Conservation (phyloP, 2,888 invertebrate genomes). For the Zygogramma bicolorata region DNA sequence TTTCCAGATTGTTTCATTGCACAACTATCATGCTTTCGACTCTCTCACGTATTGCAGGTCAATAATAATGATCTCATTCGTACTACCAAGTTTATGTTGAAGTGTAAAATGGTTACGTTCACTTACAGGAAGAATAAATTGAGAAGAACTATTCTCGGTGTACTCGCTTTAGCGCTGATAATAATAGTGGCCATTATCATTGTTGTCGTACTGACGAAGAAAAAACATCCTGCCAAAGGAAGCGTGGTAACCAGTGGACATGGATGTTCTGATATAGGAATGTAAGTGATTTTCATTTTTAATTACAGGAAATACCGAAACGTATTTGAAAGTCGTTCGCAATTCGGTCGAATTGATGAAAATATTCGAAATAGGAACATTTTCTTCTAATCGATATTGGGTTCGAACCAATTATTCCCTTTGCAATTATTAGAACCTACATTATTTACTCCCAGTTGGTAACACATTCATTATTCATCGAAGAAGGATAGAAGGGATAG, state of each 20-base stretch:
- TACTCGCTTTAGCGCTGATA: neutral
- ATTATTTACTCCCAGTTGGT: too few species aligned
- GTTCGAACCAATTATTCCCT: too few species aligned
- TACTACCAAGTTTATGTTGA: neutral
- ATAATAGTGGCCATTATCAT: slow-evolving; percentile 8
- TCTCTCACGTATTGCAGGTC: neutral
- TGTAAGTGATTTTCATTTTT: slow-evolving; percentile 35
- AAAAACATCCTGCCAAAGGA: slow-evolving; percentile 25
- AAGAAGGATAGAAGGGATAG: too few species aligned
- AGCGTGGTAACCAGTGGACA: slow-evolving; percentile 48
- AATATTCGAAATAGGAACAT: too few species aligned
- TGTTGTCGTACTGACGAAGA: slow-evolving; percentile 6
- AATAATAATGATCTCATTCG: neutral
- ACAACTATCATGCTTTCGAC: neutral
- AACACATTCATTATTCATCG: too few species aligned
- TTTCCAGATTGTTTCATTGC: neutral
- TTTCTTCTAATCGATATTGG: too few species aligned
- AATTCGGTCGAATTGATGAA: too few species aligned
- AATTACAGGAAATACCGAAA: too few species aligned
- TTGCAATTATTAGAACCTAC: too few species aligned
- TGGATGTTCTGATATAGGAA: slow-evolving; percentile 48
- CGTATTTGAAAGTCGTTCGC: too few species aligned
- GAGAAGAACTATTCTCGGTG: slow-evolving; percentile 7
- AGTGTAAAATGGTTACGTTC: slow-evolving; percentile 18
- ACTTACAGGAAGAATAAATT: slow-evolving; percentile 24